Evolutionary conservation across 2,888 invertebrate genomes (phyloP), one percentile per base, ranked within the genome.

Genomic region (Charanyca ferruginea): DNA sequence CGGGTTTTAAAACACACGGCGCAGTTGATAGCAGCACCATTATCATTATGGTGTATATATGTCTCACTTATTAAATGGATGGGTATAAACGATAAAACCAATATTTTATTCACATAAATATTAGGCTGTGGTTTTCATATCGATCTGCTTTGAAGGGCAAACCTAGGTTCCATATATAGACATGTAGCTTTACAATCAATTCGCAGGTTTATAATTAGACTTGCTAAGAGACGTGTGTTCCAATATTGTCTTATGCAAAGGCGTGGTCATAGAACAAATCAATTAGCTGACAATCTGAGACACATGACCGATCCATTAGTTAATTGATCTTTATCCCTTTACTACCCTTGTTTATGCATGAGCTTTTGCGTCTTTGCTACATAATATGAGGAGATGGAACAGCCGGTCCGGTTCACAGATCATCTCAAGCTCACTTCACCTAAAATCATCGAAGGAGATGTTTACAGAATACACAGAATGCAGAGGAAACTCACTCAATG

Each of bases 301-400:
- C 80, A 83, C 79, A 80, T 76, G 83, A 84, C 67, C 71, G 66
- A 62, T 77, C 86, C 89, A 89, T 90, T 90, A 89, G 86, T 83
- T 86, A 86, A 89, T 88, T 86, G 85, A 83, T 85, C 82, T 79
- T 83, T 67, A 83, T 82, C 73, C 66, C 77, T 59, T 57, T 23
- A 51, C 22, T 62, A 73, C 72, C 76, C 52, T 11, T 42, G 51
- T 32, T 25, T 53, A 20, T 22, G 41, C 23, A 53, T 42, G 47
- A 23, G 18, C 32, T 11, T 32, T 32, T 32, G 32, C 28, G 32
- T 32, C 23, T 52, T 11, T 72, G 64, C 11, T 62, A 23, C 13
- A 35, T 5, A n/a, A 23, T n/a, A 25, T 3, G 35, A n/a, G 32
- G 20, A 8, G 4, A 7, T 2, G 5, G 13, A 44, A 13, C n/a